phyloP scores from a whole-genome alignment of 2,797 vertebrate species.

The Buceros bicornis region DNA sequence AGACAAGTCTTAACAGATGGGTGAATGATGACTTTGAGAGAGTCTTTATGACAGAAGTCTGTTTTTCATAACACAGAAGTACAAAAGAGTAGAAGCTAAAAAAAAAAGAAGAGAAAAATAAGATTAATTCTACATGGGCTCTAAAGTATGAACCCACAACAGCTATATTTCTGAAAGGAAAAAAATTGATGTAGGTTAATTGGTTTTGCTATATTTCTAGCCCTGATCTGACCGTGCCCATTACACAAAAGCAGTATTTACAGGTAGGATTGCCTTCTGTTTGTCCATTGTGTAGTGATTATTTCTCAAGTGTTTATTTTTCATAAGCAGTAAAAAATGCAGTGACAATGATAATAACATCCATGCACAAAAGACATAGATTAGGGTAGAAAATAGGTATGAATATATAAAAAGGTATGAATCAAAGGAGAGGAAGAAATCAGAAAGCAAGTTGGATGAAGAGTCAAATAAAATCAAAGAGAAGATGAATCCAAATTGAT shows the following conservation, averaged over 20 bases:
- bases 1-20: conserved; percentile 1
- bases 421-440: background rate
- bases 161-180: background rate
- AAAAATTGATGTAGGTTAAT: conserved; percentile 8
- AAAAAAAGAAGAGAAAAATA: background rate
- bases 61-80: conserved; percentile 42
- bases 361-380: background rate
- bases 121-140: background rate
- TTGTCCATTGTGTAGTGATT: conserved; percentile 10
- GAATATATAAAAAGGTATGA: background rate
- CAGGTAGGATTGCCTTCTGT: conserved; percentile 29
- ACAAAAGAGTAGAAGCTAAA: background rate
- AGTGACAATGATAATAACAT: background rate
- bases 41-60: conserved; percentile 34
- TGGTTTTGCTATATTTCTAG: conserved; percentile 9
- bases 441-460: background rate
- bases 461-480: background rate
- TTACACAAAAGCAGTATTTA: conserved; percentile 43
- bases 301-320: conserved; percentile 54
- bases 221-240: background rate
- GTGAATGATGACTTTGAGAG: conserved; percentile 67
- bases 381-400: background rate
- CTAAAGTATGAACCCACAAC: conserved; percentile 13
- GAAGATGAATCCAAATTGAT: background rate
- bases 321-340: conserved; percentile 34